Base-by-base conservation (phyloP, 2,113 vertebrate genomes). In the Cephalopholis sonnerati region DNA sequence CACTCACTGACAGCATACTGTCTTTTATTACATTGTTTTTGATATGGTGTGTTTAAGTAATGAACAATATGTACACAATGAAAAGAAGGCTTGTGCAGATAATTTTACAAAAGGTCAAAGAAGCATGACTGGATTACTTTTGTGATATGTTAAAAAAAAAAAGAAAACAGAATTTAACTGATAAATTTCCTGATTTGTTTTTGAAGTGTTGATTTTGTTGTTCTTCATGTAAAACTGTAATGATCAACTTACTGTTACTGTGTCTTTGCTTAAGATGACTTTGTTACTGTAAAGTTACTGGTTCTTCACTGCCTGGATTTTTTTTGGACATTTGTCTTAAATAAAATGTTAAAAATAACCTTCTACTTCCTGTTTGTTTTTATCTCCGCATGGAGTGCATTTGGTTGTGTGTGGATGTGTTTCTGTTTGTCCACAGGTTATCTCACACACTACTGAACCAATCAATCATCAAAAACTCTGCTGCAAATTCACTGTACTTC, bases 241-340 rank as follows among this genome's bases (percentile, higher is more conserved):
- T 25, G 55, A n/a, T 48, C 11, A 10, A 36, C 1, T 73, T 80
- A 20, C 5, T 50, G n/a, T 72, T 41, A 13, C 22, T 29, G 32
- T 44, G 61, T 6, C 4, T 62, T 74, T 79, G 12, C 17, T 74
- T 22, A 7, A 50, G 27, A 66, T 74, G 24, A 20, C 2, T 39
- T 74, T 68, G 63, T 82, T 53, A 57, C 64, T 51, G 53, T 48
- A 44, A 1, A 29, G n/a, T 32, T 62, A 32, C 32, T 57, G 48
- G 20, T 16, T 64, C 7, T 7, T 62, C 46, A 16, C 36, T 62
- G 11, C 32, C 57, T 71, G 1, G 0, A 27, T 58, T 77, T 39
- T 50, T 2, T 1, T 0, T 6, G n/a, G n/a, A 17, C 46, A 16
- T 70, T 18, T 16, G 57, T 77, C 2, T 24, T 59, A 25, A 83